Evolutionary conservation across 2,888 invertebrate species (phyloP), one percentile per base, ranked within the genome.

Genomic region (Drosophila multiciliata): DNA sequence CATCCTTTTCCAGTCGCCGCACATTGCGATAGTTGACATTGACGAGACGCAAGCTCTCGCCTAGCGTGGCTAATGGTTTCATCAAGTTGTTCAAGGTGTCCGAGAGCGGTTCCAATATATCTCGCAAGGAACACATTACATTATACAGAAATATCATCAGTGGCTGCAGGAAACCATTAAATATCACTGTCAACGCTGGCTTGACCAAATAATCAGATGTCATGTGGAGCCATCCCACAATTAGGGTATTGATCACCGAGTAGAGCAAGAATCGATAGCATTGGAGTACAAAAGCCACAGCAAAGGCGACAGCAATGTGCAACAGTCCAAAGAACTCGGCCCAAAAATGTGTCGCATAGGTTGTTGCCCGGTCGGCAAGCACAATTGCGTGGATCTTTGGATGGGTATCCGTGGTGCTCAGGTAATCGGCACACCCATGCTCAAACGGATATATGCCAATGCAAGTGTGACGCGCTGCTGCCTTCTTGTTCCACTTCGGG

Each of bases 381-480:
- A 94, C 73, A 72, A 95, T 95, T 0, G 95, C 94, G 17, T 92
- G 83, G 12, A 95, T 92, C 33, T 94, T 91, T 0, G 95, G 95
- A n/a, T 95, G 94, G 9, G 93, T 93, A 79, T 96, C 96, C 0
- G 95, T 95, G 3, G 95, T 96, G 73, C 94, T 93, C 75, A 95
- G 94, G 83, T 95, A 95, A 61, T 94, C 94, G 1, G 95, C 94
- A 85, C 95, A 95, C 54, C 95, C 95, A 83, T 95, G 95, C 87
- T 96, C 96, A 79, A 96, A 96, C 73, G 95, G 95, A 91, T 96
- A 96, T 54, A 95, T 94, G 73, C 96, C 95, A 11, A 95, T 94
- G 83, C 86, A 83, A 0, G 88, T 79, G 48, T 88, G 87, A 0
- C 79, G 78, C 1, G 70, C 59, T 17, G 75, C 74, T 17, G 82